Evolutionary conservation across 2,888 invertebrate genomes (phyloP), one percentile per base, ranked within the genome.

Genomic region (Ophioninae sp.): DNA sequence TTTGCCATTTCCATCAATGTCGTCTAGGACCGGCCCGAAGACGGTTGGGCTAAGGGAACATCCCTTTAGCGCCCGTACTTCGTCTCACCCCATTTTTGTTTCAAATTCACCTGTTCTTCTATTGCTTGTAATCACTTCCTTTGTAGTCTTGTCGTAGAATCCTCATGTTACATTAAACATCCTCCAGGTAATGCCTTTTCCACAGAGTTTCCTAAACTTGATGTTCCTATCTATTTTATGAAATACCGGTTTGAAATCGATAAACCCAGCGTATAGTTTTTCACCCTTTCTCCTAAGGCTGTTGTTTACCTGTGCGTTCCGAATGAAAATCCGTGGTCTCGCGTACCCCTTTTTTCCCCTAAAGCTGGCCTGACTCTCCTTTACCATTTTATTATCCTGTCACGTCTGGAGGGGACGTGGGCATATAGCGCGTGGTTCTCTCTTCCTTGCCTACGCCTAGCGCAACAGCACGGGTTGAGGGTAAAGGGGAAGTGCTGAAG

Each of bases 61-160:
- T 0, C 81, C 73, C 30, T 81, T 30, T 30, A 30, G 30, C 3
- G 2, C 30, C 30, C 30, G n/a, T n/a, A n/a, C n/a, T n/a, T n/a
- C 30, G 77, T 5, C 75, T 30, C 3, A 81, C 81, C 20, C 81
- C 81, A 5, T 76, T 75, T n/a, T 63, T 7, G 77, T 77, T 23
- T 22, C 51, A 37, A 81, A 81, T 9, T 30, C 64, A 23, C 41
- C 73, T 6, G 81, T 72, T 2, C 77, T 56, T 23, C 64, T 64
- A 0, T 71, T 51, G 0, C 17, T 44, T 22, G 63, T 30, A n/a
- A 71, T 59, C 1, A 82, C 79, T 1, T 82, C 74, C 5, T 79
- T 74, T 20, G 17, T 63, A 6, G 86, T 87, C 10, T 22, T 74
- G 3, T 61, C 37, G 39, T 85, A 85, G 3, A 84, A 80, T 22